Evolutionary conservation across 1,140 invertebrate genomes (phyloP).

Genomic region (Penaeus indicus): DNA sequence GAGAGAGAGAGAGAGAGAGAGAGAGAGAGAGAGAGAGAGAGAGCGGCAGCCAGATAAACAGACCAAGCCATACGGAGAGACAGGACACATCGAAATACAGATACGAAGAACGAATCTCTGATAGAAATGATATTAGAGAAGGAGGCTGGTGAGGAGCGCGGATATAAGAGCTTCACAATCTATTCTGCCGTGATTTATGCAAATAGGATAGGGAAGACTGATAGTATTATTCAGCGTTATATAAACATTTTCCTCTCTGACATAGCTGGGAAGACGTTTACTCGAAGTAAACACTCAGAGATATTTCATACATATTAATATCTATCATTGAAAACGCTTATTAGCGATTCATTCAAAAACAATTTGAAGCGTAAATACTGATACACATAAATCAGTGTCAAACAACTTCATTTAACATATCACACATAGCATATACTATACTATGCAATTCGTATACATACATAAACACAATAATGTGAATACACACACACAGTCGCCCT

Average conservation of each 20-base stretch:
- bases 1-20: neutral
- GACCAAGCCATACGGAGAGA: neutral
- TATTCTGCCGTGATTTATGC: neutral
- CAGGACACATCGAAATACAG: neutral
- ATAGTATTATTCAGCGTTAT: too few relatives aligned
- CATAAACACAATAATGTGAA: neutral
- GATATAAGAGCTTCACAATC: neutral
- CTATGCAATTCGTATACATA: neutral
- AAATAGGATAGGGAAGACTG: too few relatives aligned
- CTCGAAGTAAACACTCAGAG: too few relatives aligned
- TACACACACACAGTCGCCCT: slow-evolving; percentile 24
- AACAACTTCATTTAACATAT: neutral
- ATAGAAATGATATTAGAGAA: neutral
- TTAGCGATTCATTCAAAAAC: too few relatives aligned
- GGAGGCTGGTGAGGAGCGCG: too few relatives aligned
- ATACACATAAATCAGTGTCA: too few relatives aligned
- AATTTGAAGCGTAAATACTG: too few relatives aligned
- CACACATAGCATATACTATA: neutral
- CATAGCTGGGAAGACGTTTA: too few relatives aligned
- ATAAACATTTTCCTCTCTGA: too few relatives aligned
- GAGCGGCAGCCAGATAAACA: neutral
- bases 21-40: neutral
- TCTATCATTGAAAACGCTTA: too few relatives aligned
- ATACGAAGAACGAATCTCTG: neutral
- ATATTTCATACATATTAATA: too few relatives aligned